phyloP scores from a whole-genome alignment of 1,140 invertebrate genomes.

The Diorhabda carinulata region DNA sequence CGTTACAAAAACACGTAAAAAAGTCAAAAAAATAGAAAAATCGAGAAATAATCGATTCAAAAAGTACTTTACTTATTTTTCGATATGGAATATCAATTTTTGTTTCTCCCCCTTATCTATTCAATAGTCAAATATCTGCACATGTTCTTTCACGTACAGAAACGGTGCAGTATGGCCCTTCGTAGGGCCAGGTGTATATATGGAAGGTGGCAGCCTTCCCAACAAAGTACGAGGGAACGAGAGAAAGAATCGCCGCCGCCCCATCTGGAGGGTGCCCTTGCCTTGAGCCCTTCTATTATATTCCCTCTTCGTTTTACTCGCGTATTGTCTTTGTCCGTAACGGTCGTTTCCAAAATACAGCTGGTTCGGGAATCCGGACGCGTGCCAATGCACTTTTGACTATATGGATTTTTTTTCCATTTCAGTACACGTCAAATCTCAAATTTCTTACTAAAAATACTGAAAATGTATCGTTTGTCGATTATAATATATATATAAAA shows the following conservation, averaged over 20 bases:
- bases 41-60: too few relatives aligned
- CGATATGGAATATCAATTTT: too few relatives aligned
- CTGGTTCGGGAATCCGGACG: constrained; percentile 28
- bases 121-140: constrained; percentile 25
- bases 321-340: constrained; percentile 18
- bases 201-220: background rate
- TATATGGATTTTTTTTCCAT: too few relatives aligned
- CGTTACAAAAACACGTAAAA: too few relatives aligned
- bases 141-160: constrained; percentile 23
- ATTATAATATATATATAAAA: too few relatives aligned
- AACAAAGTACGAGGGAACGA: background rate
- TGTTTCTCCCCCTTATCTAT: too few relatives aligned
- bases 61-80: too few relatives aligned
- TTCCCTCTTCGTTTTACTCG: background rate
- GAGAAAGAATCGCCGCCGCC: constrained; percentile 11
- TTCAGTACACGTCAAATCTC: too few relatives aligned
- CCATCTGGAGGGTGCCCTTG: constrained; percentile 23
- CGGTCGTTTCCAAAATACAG: constrained; percentile 32
- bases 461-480: too few relatives aligned
- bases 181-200: constrained; percentile 24
- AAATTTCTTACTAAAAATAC: too few relatives aligned
- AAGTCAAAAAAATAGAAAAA: too few relatives aligned
- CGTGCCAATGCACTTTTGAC: constrained; percentile 26
- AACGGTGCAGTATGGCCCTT: constrained; percentile 14
- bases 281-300: background rate